Percentiles rank a stretch among this genome's conserved stretches.
These are phyloP conservation scores for Pogoniulus pusillus DNA, from an alignment of 2,797 vertebrate species.

Conservation along the genomic window DNA sequence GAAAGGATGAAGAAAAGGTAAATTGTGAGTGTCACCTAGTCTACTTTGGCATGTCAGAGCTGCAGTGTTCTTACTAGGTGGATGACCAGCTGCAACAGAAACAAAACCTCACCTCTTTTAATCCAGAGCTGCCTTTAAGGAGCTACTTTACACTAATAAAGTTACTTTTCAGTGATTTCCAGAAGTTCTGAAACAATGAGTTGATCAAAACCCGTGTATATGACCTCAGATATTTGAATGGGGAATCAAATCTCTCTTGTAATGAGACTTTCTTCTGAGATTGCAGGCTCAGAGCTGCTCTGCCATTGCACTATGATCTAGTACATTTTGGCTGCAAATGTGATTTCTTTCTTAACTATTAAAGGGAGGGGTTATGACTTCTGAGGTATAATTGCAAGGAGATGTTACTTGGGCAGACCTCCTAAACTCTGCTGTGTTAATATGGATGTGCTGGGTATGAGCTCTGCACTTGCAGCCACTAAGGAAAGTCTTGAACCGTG, in stretches of 20 bases:
- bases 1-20: background rate
- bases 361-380: conserved; percentile 5
- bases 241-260: background rate
- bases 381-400: background rate
- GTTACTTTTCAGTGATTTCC: background rate
- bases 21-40: background rate
- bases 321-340: background rate
- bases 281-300: background rate
- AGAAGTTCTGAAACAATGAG: background rate
- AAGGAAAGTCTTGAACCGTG: background rate
- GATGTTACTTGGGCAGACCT: background rate
- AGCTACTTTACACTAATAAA: background rate
- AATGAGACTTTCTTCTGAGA: background rate
- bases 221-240: background rate
- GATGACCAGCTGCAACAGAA: background rate
- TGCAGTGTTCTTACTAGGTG: background rate
- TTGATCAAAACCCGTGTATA: background rate
- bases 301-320: background rate
- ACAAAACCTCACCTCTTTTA: background rate
- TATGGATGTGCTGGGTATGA: background rate
- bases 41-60: background rate
- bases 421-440: background rate
- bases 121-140: background rate
- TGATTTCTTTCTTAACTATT: background rate
- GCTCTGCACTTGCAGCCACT: fast-evolving